Evolutionary conservation across 2,797 vertebrate species (phyloP).

Genomic region (Tauraco hartlaubi): DNA sequence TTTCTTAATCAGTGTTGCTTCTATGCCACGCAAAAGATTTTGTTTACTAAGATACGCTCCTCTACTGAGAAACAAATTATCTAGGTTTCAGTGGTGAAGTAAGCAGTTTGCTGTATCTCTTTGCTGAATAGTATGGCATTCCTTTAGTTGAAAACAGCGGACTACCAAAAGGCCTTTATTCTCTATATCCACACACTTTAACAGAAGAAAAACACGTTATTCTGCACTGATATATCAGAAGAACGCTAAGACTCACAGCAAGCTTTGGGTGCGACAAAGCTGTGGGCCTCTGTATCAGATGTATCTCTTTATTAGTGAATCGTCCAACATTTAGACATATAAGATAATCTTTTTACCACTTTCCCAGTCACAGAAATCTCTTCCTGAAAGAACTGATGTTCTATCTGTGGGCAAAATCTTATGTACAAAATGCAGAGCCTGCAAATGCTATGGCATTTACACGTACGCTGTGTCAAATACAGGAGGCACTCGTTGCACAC

Average conservation of each 20-base stretch:
- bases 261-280: neutral
- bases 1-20: neutral
- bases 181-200: neutral
- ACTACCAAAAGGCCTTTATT: neutral
- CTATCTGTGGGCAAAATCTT: neutral
- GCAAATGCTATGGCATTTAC: neutral
- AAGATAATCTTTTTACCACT: neutral
- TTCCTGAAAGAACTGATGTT: neutral
- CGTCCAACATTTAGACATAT: neutral
- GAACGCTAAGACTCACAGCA: neutral
- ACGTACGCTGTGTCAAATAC: fast-evolving
- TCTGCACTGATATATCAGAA: neutral
- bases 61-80: neutral
- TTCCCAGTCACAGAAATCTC: neutral
- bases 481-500: neutral
- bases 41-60: neutral
- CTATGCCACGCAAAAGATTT: neutral
- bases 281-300: neutral
- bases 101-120: neutral
- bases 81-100: neutral
- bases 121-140: neutral
- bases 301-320: neutral
- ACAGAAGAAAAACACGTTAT: neutral
- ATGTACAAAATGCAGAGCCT: neutral
- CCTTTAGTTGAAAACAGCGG: neutral